Evolutionary conservation across 2,797 vertebrate genomes (phyloP), one percentile per base, ranked within the genome.

Genomic region (Bufotes viridis): DNA sequence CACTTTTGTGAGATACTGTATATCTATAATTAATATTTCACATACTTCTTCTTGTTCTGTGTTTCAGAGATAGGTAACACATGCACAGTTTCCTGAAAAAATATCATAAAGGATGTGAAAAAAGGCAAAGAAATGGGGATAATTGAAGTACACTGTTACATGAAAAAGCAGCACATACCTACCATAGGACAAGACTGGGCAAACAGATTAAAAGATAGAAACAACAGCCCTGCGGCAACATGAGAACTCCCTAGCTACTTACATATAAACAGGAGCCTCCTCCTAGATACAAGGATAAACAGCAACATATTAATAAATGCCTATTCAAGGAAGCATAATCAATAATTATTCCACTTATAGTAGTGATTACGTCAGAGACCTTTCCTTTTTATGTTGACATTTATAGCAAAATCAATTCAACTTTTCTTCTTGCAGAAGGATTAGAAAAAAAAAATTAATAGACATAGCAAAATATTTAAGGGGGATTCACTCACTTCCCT

Each of bases 201-300:
- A 84, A 79, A 86, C 24, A 70, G 76, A 42, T 57, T 80, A n/a
- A 14, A 70, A 15, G 74, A 74, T 42, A 88, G 82, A 84, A 80
- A 85, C 24, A 80, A 85, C 82, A 88, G 76, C 55, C 82, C 87
- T 69, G 51, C 55, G 60, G 87, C 75, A 80, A 85, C 65, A 26
- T 14, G 65, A 87, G 69, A 85, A 84, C 82, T 85, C 82, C 82
- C 87, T 85, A 81, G 34, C 14, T 74, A 88, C 76, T 26, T 87
- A 61, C 29, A 88, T 69, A 80, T 51, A 87, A 79, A 88, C 82
- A 88, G 76, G 55, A 81, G 67, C 26, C 82, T 88, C 87, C 87
- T 85, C 87, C 87, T 81, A 88, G 82, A 65, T 84, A 88, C 87
- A 53, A 61, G 55, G 53, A 51, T 85, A 80, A 88, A 85, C 65